Evolutionary conservation across 2,797 vertebrate genomes (phyloP).

Genomic region (Tolypeutes matacus): DNA sequence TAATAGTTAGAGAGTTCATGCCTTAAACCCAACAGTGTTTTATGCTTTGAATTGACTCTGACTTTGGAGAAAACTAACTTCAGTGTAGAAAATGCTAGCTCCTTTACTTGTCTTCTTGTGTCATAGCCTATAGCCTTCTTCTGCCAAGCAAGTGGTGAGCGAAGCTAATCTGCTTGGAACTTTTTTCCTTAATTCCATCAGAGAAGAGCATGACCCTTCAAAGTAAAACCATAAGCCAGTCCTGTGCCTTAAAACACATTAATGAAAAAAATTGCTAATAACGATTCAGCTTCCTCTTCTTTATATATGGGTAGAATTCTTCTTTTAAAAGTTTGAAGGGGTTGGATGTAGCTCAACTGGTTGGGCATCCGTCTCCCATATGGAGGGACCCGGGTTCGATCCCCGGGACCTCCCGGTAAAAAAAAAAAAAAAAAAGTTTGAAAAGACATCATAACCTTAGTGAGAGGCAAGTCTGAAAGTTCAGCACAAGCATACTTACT

Average conservation of each 20-base stretch:
- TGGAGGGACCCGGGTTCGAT: too few species aligned
- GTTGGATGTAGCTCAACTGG: too few species aligned
- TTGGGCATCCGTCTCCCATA: too few species aligned
- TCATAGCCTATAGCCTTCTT: not conserved
- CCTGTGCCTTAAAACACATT: conserved; percentile 45
- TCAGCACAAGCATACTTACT: too few species aligned
- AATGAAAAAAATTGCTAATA: not conserved
- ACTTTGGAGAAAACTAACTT: not conserved
- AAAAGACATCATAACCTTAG: not conserved
- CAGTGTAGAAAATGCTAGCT: not conserved
- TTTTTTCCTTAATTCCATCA: conserved; percentile 21
- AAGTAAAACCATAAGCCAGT: not conserved
- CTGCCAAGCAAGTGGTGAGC: not conserved
- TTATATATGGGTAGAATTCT: not conserved
- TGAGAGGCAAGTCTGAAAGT: not conserved
- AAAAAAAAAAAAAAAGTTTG: too few species aligned
- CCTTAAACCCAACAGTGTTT: not conserved
- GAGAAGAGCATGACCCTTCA: not conserved
- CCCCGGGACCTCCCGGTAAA: too few species aligned
- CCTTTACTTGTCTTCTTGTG: not conserved
- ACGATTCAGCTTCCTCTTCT: not conserved
- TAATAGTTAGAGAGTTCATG: not conserved
- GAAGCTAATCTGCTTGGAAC: not conserved
- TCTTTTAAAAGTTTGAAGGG: conserved; percentile 4
- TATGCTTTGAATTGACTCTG: not conserved